Evolutionary conservation across 1,140 invertebrate genomes (phyloP), one percentile per base, ranked within the genome.

Genomic region (Eufriesea mexicana): DNA sequence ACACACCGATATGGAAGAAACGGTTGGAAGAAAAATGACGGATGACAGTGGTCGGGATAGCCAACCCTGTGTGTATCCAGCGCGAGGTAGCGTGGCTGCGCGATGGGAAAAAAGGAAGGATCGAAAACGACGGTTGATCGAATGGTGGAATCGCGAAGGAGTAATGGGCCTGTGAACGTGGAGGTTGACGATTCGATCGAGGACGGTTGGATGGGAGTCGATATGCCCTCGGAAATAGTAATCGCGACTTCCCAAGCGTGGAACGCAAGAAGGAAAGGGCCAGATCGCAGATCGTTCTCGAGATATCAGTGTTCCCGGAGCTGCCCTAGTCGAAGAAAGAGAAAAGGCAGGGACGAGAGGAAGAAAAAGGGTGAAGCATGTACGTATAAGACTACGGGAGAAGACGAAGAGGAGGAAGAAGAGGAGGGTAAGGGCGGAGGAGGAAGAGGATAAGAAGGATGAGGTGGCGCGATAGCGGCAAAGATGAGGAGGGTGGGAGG

Each of bases 221-320:
- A 76, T 67, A 76, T 76, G 54, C 28, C 61, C 42, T 67, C 61
- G 80, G 73, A 20, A 83, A 76, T 82, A 82, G 64, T 68, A 2
- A 77, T 77, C 51, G 73, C 49, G 64, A 51, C 45, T 68, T 70
- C 47, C 55, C 64, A n/a, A 54, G 59, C 59, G 81, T 70, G 75
- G 77, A 79, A 72, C 59, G 81, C 55, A 70, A 79, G 35, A 23
- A 62, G 35, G 68, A 42, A 62, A 79, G 84, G 74, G 47, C 62
- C 81, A 77, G 4, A 73, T 74, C 80, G 81, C 51, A 62, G 82
- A 83, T 83, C 66, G 67, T 79, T 71, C 55, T 55, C 57, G 66
- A 83, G 81, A 83, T 83, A 83, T 83, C 81, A 66, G 74, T 74
- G 55, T 83, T 83, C 76, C 57, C 55, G 42, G 76, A 80, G 77